Base-by-base conservation (phyloP, 2,888 invertebrate genomes). In the Adelphocoris suturalis region DNA sequence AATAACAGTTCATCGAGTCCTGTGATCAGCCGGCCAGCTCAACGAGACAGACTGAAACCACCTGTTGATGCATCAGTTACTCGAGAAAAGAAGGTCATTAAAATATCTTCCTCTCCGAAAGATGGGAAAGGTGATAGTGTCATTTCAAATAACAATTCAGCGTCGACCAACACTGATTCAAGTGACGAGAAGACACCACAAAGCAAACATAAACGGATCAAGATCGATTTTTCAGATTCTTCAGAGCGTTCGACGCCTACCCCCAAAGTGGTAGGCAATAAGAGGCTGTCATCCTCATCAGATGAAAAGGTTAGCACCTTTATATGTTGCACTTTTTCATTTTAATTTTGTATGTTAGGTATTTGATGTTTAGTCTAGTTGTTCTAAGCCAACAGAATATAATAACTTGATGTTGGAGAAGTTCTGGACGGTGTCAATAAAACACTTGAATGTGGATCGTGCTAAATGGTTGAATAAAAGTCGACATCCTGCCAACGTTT, bases 171-270 rank as follows among this genome's bases (percentile, higher is more conserved):
- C 27, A 5, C 81, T 57, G 61, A 82, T 9, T n/a, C 28, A 16
- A 84, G 19, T 23, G 28, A 61, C 19, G 46, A 61, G 16, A 82
- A 78, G 16, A 23, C 16, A 19, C 52, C 88, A n/a, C 28, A 55
- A 78, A 27, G 57, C 11, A 89, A 89, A 89, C 84, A 76, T n/a
- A 89, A 89, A 85, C 28, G 84, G 23, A 89, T 89, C 19, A 57
- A 52, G 23, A 89, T 89, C n/a, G 89, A 89, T 55, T 89, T 89
- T 75, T 89, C 89, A 14, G 89, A 89, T 75, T 52, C 61, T 19
- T 46, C 89, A 27, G 89, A 84, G 47, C 84, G 57, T 19, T 89
- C 89, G n/a, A 84, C 89, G 9, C 89, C 89, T n/a, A 61, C 28
- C 12, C 89, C 89, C 28, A 89, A 85, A 28, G 68, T 89, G 14